Evolutionary conservation across 2,113 vertebrate genomes (phyloP).

Genomic region (Porphyrio hochstetteri): DNA sequence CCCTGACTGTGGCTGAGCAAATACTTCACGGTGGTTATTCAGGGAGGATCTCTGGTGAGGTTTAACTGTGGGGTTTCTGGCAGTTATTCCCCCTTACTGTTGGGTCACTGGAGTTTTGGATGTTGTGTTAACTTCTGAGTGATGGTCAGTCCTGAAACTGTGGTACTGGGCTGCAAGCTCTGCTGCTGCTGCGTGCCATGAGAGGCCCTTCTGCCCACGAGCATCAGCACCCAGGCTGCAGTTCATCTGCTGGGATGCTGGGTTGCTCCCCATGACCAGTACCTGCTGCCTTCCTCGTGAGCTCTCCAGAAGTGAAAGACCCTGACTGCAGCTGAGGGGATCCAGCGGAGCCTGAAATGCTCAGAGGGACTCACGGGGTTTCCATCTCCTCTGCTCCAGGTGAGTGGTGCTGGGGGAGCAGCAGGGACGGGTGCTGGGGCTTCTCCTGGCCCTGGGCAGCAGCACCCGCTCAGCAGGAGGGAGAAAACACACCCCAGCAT

Average conservation of each 20-base stretch:
- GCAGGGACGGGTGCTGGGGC: neutral
- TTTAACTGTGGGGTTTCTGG: neutral
- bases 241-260: neutral
- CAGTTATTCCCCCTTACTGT: neutral
- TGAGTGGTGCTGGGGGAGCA: too few species aligned
- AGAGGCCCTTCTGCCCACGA: neutral
- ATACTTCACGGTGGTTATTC: neutral
- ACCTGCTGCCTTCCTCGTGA: neutral
- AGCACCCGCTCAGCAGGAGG: neutral
- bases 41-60: neutral
- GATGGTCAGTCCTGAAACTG: neutral
- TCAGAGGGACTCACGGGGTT: neutral
- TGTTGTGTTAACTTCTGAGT: neutral
- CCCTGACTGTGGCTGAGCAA: neutral
- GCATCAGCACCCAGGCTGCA: neutral
- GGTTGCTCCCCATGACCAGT: neutral
- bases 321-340: neutral
- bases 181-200: rapidly evolving
- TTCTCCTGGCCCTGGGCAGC: neutral
- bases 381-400: neutral
- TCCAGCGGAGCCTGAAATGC: neutral
- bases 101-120: neutral
- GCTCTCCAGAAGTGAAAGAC: neutral
- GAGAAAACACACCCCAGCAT: neutral
- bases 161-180: neutral